These are phyloP conservation scores for Tillus elongatus DNA, from an alignment of 2,888 invertebrate genomes.

Conservation along the genomic window DNA sequence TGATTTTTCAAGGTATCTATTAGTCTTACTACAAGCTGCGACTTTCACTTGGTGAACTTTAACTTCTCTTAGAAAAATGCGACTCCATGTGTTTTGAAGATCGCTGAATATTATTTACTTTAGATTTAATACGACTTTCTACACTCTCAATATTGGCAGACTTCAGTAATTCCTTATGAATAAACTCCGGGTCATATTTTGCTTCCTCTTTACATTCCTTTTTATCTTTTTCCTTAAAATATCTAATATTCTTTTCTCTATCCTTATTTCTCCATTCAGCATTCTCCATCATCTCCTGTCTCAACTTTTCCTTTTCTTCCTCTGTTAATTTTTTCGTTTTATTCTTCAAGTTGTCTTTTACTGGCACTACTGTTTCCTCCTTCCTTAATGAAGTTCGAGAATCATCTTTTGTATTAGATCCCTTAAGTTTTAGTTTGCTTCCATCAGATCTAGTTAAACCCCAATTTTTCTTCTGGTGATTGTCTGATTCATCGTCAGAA, in stretches of 20 bases:
- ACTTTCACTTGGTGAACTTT: no score
- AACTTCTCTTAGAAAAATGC: constrained; percentile 57
- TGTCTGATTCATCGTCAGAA: constrained; percentile 16
- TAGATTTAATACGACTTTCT: constrained; percentile 77
- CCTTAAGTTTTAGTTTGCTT: constrained; percentile 29
- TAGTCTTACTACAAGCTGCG: no score
- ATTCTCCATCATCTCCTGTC: constrained; percentile 76
- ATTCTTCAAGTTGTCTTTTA: constrained; percentile 26
- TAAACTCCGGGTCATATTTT: constrained; percentile 47
- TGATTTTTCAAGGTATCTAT: no score
- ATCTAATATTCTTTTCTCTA: constrained; percentile 54
- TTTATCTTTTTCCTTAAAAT: constrained; percentile 51
- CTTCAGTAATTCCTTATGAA: constrained; percentile 54
- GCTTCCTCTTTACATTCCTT: constrained; percentile 43
- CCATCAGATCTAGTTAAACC: constrained; percentile 41
- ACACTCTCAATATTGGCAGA: constrained; percentile 62
- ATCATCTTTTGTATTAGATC: constrained; percentile 20
- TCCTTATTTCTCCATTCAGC: constrained; percentile 62
- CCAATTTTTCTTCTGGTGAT: constrained; percentile 28
- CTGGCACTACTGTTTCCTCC: no score
- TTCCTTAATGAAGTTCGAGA: no score
- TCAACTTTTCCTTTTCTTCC: constrained; percentile 59
- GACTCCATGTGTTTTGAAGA: constrained; percentile 70
- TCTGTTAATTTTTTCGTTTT: constrained; percentile 44
- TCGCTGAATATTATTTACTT: constrained; percentile 82